Evolutionary conservation across 2,888 invertebrate genomes (phyloP), one percentile per base, ranked within the genome.

Genomic region (Dicroscelio sp.): DNA sequence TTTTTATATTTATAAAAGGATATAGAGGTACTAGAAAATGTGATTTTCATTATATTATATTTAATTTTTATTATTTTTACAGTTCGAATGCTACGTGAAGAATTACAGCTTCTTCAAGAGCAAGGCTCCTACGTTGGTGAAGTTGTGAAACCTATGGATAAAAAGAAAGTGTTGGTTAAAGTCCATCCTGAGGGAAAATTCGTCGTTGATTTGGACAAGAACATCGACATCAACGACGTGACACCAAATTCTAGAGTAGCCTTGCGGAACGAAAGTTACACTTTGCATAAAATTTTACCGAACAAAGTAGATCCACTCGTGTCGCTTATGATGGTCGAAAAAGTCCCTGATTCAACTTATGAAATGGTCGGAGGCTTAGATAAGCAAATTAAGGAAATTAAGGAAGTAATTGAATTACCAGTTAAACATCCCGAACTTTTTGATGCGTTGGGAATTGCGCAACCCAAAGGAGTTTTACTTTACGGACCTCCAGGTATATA

Each of bases 251-350:
- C 99, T 94, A 98, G 99, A 95, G 99, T 99, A 27, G 99, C 99
- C 10, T 97, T 99, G 52, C 98, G 99, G 83, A 99, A 99, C 96
- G 99, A 99, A 97, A 99, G 99, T 97, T 99, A 99, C 96, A 99
- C 99, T 0, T 97, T 99, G 58, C 99, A 99, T 97, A 99, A 99
- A 97, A 99, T 99, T 94, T 97, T 99, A 31, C 99, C 99, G 0
- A 99, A 99, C 97, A 99, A 99, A 97, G 99, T 99, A 2, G 99
- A 99, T 97, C 99, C 99, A 0, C 97, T 99, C 87, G 99, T 99
- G 0, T 99, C 99, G 0, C 98, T 99, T 90, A 99, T 99, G 99
- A 99, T 99, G 99, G 99, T 99, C 0, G 99, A 99, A 97, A 99
- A 99, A 97, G 99, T 99, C 2, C 99, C 99, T 0, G 99, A 99